Evolutionary conservation across 2,797 vertebrate genomes (phyloP).

Genomic region (Phoeniculus purpureus): DNA sequence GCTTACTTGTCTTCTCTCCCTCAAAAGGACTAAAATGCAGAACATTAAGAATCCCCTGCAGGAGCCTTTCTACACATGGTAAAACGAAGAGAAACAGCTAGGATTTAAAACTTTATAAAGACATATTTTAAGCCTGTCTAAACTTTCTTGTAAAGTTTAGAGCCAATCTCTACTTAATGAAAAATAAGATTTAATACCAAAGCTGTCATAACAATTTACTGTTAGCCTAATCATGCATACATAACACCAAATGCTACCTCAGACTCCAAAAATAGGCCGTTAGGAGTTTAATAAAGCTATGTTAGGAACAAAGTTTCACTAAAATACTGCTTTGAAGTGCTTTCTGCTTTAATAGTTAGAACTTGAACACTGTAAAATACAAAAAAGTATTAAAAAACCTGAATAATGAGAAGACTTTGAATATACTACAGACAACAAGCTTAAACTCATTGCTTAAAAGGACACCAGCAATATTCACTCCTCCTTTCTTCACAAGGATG

Average conservation of each 20-base stretch:
- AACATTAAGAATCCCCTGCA: not conserved
- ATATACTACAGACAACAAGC: not conserved
- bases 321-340: slow-evolving; percentile 1
- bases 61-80: not conserved
- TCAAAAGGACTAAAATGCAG: not conserved
- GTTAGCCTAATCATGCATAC: not conserved
- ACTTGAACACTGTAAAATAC: not conserved
- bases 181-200: not conserved
- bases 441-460: not conserved
- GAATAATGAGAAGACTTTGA: not conserved
- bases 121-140: not conserved
- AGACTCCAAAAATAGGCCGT: not conserved
- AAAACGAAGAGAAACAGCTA: not conserved
- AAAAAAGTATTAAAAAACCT: not conserved
- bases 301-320: not conserved
- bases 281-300: not conserved
- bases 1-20: not conserved
- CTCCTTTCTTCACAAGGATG: not conserved
- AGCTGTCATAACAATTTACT: not conserved
- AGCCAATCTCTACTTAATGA: not conserved
- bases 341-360: not conserved
- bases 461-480: not conserved
- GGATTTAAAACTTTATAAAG: not conserved
- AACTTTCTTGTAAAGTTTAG: not conserved
- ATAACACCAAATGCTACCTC: not conserved